phyloP scores from a whole-genome alignment of 2,797 vertebrate species.

The Megaceryle alcyon region DNA sequence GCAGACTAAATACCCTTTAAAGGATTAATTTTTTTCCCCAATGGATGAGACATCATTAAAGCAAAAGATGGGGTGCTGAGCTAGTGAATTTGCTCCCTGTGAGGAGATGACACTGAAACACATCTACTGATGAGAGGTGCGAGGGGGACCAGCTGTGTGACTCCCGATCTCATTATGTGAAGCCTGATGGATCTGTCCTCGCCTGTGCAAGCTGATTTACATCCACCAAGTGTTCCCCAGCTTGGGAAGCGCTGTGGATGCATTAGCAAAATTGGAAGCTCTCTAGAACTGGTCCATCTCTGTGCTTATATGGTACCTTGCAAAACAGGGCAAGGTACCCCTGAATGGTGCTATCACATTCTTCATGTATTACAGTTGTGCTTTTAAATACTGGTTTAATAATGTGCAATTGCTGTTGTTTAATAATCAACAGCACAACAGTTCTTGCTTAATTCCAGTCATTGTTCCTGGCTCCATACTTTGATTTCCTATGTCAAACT shows the following conservation, averaged over 20 bases:
- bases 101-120: not conserved
- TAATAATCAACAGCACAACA: not conserved
- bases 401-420: not conserved
- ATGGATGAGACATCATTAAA: not conserved
- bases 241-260: not conserved
- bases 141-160: not conserved
- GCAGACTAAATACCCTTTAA: not conserved
- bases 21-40: not conserved
- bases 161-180: not conserved
- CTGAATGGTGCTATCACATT: not conserved
- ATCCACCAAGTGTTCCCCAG: not conserved
- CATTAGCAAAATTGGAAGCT: not conserved
- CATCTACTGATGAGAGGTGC: not conserved
- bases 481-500: not conserved
- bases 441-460: not conserved
- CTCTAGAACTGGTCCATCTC: not conserved
- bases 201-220: not conserved
- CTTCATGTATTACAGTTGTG: not conserved
- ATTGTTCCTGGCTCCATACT: not conserved
- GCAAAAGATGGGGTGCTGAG: not conserved
- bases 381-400: not conserved
- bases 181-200: not conserved
- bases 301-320: not conserved
- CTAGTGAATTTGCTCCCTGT: not conserved
- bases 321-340: not conserved